These are phyloP conservation scores for Samia ricini DNA, from an alignment of 1,140 invertebrate species.

Conservation along the genomic window DNA sequence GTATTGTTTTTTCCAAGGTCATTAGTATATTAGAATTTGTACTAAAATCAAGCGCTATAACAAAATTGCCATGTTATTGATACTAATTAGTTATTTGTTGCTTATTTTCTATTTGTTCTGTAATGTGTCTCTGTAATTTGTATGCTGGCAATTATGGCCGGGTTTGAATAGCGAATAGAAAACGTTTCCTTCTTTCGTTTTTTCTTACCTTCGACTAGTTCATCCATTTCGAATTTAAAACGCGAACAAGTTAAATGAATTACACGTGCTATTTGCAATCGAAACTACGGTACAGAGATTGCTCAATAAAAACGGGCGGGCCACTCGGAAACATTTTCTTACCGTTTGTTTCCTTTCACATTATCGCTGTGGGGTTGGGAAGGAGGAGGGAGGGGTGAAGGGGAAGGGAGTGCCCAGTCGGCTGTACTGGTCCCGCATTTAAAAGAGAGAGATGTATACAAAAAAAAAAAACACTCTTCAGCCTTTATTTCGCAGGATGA, in stretches of 20 bases:
- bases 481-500: constrained; percentile 75
- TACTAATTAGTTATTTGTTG: too few relatives aligned
- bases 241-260: constrained; percentile 59
- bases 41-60: too few relatives aligned
- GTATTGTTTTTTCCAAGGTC: too few relatives aligned
- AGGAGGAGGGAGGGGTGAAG: too few relatives aligned
- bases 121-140: too few relatives aligned
- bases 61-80: too few relatives aligned
- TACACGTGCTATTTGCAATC: constrained; percentile 75
- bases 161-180: too few relatives aligned
- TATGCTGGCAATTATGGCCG: too few relatives aligned
- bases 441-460: constrained; percentile 76
- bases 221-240: constrained; percentile 18
- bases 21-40: too few relatives aligned
- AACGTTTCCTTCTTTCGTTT: constrained; percentile 49
- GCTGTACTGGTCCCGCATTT: constrained; percentile 71
- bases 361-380: too few relatives aligned
- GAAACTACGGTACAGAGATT: constrained; percentile 66
- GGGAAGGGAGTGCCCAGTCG: constrained; percentile 60
- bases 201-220: constrained; percentile 42
- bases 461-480: constrained; percentile 58
- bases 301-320: constrained; percentile 69
- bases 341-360: constrained; percentile 75
- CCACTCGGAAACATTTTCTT: constrained; percentile 74
- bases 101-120: too few relatives aligned